These are phyloP conservation scores for Metopia argyrocephala DNA, from an alignment of 2,888 invertebrate species.

Conservation along the genomic window DNA sequence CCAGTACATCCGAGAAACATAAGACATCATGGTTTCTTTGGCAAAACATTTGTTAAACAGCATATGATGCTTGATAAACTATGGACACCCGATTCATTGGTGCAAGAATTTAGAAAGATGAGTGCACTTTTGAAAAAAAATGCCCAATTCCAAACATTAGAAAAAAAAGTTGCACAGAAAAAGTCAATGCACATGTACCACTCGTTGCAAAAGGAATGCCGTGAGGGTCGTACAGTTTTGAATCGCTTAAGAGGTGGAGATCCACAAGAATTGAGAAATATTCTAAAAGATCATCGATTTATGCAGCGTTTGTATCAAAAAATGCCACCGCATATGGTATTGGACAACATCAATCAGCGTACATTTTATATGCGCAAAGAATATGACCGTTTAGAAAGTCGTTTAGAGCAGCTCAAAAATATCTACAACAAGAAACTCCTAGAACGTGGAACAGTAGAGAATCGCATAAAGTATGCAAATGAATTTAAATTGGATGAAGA, in stretches of 20 bases:
- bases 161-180: background rate
- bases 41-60: constrained; percentile 72
- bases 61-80: constrained; percentile 75
- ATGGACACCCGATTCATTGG: constrained; percentile 74
- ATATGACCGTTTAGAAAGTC: constrained; percentile 67
- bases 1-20: constrained; percentile 72
- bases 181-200: background rate
- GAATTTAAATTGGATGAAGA: constrained; percentile 67
- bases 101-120: constrained; percentile 74
- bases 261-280: constrained; percentile 65
- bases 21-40: constrained; percentile 75
- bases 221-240: constrained; percentile 65
- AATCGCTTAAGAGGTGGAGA: constrained; percentile 60
- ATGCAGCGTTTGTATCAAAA: constrained; percentile 67
- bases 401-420: constrained; percentile 61
- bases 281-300: constrained; percentile 67
- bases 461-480: constrained; percentile 67
- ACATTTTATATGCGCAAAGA: constrained; percentile 69
- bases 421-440: background rate
- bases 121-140: constrained; percentile 71
- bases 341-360: constrained; percentile 69
- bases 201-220: constrained; percentile 65
- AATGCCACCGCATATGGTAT: constrained; percentile 67
- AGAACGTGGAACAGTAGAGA: constrained; percentile 63
- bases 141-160: constrained; percentile 7